Conservation (phyloP, 2,113 vertebrate species). For the Heterochromis multidens region DNA sequence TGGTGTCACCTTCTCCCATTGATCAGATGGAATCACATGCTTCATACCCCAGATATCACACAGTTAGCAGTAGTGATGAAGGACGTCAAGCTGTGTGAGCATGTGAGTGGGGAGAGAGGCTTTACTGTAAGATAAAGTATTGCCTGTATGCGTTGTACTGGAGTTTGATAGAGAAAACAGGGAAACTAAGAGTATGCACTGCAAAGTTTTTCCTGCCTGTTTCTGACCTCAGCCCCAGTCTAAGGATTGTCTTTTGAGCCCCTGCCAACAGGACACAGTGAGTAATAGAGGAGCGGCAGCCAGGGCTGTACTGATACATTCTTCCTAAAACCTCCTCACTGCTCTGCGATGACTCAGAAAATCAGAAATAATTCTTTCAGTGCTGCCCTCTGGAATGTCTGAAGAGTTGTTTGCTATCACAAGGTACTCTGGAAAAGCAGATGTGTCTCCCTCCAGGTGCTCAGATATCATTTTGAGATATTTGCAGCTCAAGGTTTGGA, state of each 20-base stretch:
- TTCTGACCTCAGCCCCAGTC: constrained; percentile 57
- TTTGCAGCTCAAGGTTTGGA: constrained; percentile 17
- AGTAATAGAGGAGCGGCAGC: constrained; percentile 56
- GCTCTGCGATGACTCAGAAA: constrained; percentile 45
- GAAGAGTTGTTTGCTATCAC: constrained; percentile 1
- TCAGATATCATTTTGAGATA: constrained; percentile 9
- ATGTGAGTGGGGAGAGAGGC: background rate
- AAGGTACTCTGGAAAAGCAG: constrained; percentile 12
- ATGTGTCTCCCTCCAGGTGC: constrained; percentile 8
- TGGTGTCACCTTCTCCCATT: background rate
- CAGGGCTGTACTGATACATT: constrained; percentile 38
- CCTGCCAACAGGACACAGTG: constrained; percentile 54
- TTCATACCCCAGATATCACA: constrained; percentile 26
- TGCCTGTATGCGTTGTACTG: background rate
- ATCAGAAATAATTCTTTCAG: constrained; percentile 14
- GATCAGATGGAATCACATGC: constrained; percentile 19
- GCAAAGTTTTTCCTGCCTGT: constrained; percentile 47
- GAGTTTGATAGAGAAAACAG: constrained; percentile 11
- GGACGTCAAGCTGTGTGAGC: constrained; percentile 24
- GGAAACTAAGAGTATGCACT: constrained; percentile 3
- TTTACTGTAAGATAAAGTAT: background rate
- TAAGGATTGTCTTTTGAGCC: constrained; percentile 50
- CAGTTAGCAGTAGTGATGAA: constrained; percentile 1
- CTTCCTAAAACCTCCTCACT: constrained; percentile 22
- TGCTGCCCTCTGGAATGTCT: constrained; percentile 6